Percentiles rank a stretch among this genome's conserved stretches.
phyloP scores from a whole-genome alignment of 1,140 invertebrate genomes.

The Pseudomyrmex cubaensis region DNA sequence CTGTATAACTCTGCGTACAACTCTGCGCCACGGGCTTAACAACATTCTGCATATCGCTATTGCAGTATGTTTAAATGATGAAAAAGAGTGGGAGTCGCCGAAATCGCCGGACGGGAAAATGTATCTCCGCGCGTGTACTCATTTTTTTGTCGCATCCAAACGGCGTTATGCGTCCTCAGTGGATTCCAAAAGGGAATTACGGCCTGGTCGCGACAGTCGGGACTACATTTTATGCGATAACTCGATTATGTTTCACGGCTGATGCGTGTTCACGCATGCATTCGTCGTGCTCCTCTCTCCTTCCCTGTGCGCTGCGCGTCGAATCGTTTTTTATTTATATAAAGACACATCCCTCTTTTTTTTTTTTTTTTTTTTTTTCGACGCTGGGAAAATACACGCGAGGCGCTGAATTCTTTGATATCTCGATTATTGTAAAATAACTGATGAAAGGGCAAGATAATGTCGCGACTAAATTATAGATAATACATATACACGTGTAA shows the following conservation, averaged over 20 bases:
- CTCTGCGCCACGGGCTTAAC: conserved; percentile 18
- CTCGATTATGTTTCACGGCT: conserved; percentile 52
- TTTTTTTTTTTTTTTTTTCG: neutral
- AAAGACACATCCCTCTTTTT: neutral
- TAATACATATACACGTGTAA: neutral
- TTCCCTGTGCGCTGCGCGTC: too few species aligned
- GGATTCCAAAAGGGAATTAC: conserved; percentile 59
- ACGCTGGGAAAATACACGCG: neutral
- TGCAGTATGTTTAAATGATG: conserved; percentile 50
- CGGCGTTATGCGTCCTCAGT: conserved; percentile 47
- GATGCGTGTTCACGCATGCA: conserved; percentile 17
- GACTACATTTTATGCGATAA: conserved; percentile 55
- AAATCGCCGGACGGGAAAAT: conserved; percentile 53
- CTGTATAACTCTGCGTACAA: neutral
- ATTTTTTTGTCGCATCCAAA: conserved; percentile 49
- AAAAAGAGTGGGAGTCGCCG: conserved; percentile 42
- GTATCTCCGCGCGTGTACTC: conserved; percentile 36
- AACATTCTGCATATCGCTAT: conserved; percentile 26
- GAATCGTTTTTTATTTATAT: neutral
- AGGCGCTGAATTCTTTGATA: neutral
- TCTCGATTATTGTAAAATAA: neutral
- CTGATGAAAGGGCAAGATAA: neutral
- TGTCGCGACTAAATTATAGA: conserved; percentile 2
- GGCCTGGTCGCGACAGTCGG: conserved; percentile 44
- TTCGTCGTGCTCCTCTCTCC: neutral